Base-by-base conservation (phyloP, 2,888 invertebrate species). In the Nycteola revayana region DNA sequence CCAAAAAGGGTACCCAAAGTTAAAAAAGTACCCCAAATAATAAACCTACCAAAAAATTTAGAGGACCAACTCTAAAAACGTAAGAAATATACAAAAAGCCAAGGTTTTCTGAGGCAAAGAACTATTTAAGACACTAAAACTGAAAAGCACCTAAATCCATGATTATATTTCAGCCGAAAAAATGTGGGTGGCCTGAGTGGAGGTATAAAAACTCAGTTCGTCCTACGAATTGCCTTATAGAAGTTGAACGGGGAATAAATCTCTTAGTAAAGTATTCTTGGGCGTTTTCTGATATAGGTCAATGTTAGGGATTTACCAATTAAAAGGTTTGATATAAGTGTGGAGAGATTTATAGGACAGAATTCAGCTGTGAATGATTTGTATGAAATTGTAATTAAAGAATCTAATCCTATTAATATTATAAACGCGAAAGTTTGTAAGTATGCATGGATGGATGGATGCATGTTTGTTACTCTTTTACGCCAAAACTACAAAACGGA, bases 131-230 rank as follows among this genome's bases (percentile, higher is more conserved):
- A 18, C 5, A 44, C 30, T 44, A 21, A 36, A 45, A 43, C 22
- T 28, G 26, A 46, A 31, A n/a, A 22, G 45, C 22, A 17, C 23
- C 24, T 33, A 34, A 28, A 24, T 34, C 26, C 28, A 28, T 28
- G 34, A 34, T 34, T 34, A 28, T 28, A 17, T 24, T 28, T 28
- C 32, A 22, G 17, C 36, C 14, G 29, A 37, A 49, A n/a, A 25
- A 36, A 36, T 35, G 28, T 40, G 50, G 49, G 54, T 20, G 29
- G 28, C 22, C 10, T 34, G 25, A 21, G 21, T 2, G 7, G n/a
- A n/a, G 21, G 7, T 21, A 21, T 21, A 21, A 21, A 18, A 21
- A 21, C 21, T 7, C n/a, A 7, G 7, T 21, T n/a, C 21, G 21
- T n/a, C 21, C 21, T 21, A 21, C 21, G 7, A 21, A 21, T 21